Base-by-base conservation (phyloP, 1,140 invertebrate genomes). In the Drosophila cardini region DNA sequence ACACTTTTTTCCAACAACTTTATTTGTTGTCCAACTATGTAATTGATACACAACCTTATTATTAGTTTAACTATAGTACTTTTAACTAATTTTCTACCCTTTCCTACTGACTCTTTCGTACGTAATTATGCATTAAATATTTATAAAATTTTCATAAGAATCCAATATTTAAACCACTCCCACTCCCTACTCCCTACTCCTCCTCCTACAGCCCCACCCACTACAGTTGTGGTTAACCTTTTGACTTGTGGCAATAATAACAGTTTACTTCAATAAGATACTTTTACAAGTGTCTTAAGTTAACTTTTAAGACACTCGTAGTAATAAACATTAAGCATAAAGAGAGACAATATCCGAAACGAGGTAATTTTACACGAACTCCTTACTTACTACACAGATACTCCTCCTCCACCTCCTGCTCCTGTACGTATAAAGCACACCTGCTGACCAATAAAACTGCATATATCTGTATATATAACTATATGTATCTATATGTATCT, bases 311-410 rank as follows among this genome's bases (percentile, higher is more conserved):
- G 48, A 58, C 55, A 55, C 15, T 72, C 40, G 45, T 57, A 43
- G 55, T 64, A 58, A 72, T 72, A 72, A 72, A 67, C 63, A 67
- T 72, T 67, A 67, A 53, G 63, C 53, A 72, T 50, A 67, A 67
- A 64, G 30, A 36, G 46, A 57, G 46, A 72, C 69, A 65, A 50
- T 43, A 63, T 48, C 42, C 38, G 56, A 5, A 26, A 26, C 21
- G 5, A 26, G 21, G 21, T 26, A 26, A 21, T 21, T 40, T 13
- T n/a, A 36, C 34, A 36, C 34, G 9, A 36, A 4, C 38, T 11
- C 26, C 1, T 64, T 10, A 43, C 53, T 48, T 7, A 36, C 46
- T n/a, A 50, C n/a, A 40, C 30, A 13, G 36, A 18, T 32, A 15
- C 42, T 9, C 40, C 2, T 1, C 3, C 32, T 11, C 40, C 11